A percentile compares a stretch with the other conserved stretches of the same genome.
These are phyloP conservation scores for Nudaria mundana DNA, from an alignment of 2,888 invertebrate species.

Conservation along the genomic window DNA sequence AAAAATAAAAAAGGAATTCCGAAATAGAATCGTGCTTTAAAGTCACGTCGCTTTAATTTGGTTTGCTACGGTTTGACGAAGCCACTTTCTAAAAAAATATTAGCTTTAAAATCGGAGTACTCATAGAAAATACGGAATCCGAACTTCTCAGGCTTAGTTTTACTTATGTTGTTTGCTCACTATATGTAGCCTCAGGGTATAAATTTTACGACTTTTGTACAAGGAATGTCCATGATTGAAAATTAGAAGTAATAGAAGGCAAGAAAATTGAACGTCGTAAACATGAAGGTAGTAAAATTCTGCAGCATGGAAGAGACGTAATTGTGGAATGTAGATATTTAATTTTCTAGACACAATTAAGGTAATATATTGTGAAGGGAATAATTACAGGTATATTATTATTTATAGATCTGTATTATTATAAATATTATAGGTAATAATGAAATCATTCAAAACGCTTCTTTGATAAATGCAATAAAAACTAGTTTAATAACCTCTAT, in stretches of 20 bases:
- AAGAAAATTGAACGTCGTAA: slow-evolving; percentile 20
- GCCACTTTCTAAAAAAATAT: slow-evolving; percentile 49
- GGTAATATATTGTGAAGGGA: no score
- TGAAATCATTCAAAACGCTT: neutral
- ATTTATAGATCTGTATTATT: neutral
- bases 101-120: slow-evolving; percentile 24
- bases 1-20: slow-evolving; percentile 36
- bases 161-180: slow-evolving; percentile 19
- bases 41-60: slow-evolving; percentile 58
- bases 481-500: slow-evolving; percentile 16
- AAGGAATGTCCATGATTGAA: slow-evolving; percentile 18
- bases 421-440: no score
- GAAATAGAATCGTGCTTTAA: slow-evolving; percentile 44
- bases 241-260: slow-evolving; percentile 19
- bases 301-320: slow-evolving; percentile 6
- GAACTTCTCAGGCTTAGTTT: no score
- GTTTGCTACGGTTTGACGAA: slow-evolving; percentile 48
- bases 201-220: slow-evolving; percentile 15
- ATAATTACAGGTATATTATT: neutral
- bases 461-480: slow-evolving; percentile 16
- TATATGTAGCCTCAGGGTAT: slow-evolving; percentile 9
- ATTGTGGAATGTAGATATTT: neutral
- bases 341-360: no score
- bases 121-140: slow-evolving; percentile 31
- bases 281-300: slow-evolving; percentile 13